Evolutionary conservation across 2,113 vertebrate genomes (phyloP).

Genomic region (Progne subis): DNA sequence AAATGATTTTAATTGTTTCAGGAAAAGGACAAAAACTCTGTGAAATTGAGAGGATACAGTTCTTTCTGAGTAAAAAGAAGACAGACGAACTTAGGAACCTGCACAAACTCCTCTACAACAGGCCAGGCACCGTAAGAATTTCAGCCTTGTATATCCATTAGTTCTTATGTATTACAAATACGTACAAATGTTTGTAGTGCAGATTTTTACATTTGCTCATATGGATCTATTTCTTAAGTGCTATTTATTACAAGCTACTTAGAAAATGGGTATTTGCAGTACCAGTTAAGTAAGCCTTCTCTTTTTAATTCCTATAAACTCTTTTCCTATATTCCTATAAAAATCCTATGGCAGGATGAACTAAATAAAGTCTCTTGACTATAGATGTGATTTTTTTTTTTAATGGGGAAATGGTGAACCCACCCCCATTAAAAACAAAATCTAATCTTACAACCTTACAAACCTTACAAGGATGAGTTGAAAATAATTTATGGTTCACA

Average conservation of each 20-base stretch:
- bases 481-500: not conserved
- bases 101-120: constrained; percentile 92
- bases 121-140: constrained; percentile 89
- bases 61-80: constrained; percentile 91
- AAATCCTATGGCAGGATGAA: not conserved
- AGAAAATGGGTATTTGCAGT: not conserved
- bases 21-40: constrained; percentile 91
- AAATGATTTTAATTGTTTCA: constrained; percentile 46
- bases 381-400: not conserved
- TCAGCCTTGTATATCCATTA: not conserved
- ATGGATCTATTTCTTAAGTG: not conserved
- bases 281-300: not conserved
- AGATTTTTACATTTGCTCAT: not conserved
- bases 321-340: not conserved
- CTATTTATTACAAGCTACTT: not conserved
- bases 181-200: not conserved
- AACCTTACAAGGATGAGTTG: not conserved
- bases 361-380: not conserved
- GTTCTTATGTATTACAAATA: not conserved
- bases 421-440: too few relatives aligned
- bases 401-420: accelerated
- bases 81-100: constrained; percentile 90
- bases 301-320: not conserved
- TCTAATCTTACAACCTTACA: too few relatives aligned
- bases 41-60: constrained; percentile 91